Conservation (phyloP, 2,888 invertebrate genomes). For the Lycaena phlaeas region DNA sequence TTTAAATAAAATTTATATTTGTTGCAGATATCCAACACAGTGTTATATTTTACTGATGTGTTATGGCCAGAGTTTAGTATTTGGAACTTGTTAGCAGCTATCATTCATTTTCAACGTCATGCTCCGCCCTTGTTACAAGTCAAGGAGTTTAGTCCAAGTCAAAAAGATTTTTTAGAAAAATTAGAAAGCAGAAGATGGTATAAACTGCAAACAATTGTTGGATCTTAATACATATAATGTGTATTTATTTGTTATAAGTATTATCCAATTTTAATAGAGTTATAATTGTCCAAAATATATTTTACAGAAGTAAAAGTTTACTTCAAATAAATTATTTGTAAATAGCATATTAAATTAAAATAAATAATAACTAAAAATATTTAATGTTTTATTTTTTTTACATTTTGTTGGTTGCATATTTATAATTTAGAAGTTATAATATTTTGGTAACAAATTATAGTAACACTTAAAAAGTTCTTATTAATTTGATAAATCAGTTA, state of each 20-base stretch:
- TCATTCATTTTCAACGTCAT: conserved; percentile 88
- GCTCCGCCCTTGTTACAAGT: conserved; percentile 31
- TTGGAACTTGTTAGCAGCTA: conserved; percentile 90
- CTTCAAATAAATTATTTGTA: no score
- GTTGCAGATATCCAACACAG: conserved; percentile 80
- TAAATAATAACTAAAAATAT: no score
- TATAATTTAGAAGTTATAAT: no score
- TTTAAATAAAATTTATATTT: conserved; percentile 8
- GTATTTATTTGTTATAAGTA: no score
- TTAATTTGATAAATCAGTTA: neutral
- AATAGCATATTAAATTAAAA: no score
- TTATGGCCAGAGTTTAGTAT: conserved; percentile 97
- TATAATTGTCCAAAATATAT: no score
- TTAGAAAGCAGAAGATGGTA: conserved; percentile 46
- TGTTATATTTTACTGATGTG: conserved; percentile 89
- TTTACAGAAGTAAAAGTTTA: no score
- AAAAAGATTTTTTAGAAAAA: conserved; percentile 49
- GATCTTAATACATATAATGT: conserved; percentile 25
- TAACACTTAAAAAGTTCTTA: neutral
- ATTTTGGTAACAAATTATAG: no score
- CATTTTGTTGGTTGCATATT: no score
- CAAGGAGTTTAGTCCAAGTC: conserved; percentile 30
- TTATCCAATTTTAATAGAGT: no score
- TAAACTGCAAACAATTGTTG: conserved; percentile 39
- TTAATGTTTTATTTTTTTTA: no score